Evolutionary conservation across 2,797 vertebrate species (phyloP).

Genomic region (Coregonus suidteri): DNA sequence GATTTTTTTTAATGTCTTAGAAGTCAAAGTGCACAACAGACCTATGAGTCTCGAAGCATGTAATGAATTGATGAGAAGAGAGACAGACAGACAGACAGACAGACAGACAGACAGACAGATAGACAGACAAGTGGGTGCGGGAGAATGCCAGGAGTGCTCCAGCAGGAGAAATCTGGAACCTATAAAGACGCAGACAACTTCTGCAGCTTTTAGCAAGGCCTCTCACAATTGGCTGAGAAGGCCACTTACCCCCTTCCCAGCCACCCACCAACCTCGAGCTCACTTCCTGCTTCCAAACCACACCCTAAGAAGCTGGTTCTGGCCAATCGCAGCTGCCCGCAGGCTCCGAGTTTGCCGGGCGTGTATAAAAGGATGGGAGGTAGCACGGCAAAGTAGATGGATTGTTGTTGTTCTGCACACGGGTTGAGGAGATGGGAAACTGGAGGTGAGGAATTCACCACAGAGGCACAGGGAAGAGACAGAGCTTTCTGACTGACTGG

Average conservation of each 20-base stretch:
- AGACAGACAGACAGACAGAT: slow-evolving; percentile 43
- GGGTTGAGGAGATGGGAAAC: slow-evolving; percentile 59
- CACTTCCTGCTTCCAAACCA: slow-evolving; percentile 70
- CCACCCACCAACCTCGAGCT: slow-evolving; percentile 58
- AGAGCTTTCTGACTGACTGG: background rate
- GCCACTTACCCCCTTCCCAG: slow-evolving; percentile 76
- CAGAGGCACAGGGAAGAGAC: slow-evolving; percentile 52
- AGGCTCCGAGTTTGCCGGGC: slow-evolving; percentile 45
- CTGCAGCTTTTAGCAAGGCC: slow-evolving; percentile 75
- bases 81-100: slow-evolving; percentile 37
- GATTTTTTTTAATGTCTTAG: background rate
- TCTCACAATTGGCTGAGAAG: slow-evolving; percentile 66
- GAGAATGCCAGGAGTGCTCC: slow-evolving; percentile 46
- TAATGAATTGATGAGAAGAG: slow-evolving; percentile 46
- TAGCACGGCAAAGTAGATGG: slow-evolving; percentile 69
- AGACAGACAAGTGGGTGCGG: slow-evolving; percentile 55
- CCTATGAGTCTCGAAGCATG: background rate
- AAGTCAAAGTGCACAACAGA: slow-evolving; percentile 16
- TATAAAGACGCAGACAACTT: slow-evolving; percentile 81
- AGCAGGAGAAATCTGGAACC: slow-evolving; percentile 85
- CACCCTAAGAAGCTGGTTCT: slow-evolving; percentile 53
- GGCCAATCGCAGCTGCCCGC: slow-evolving; percentile 62
- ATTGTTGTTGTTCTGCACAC: slow-evolving; percentile 74
- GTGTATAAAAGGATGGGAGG: slow-evolving; percentile 71
- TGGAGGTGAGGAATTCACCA: slow-evolving; percentile 54